phyloP scores from a whole-genome alignment of 2,113 vertebrate species.

The Picathartes gymnocephalus region DNA sequence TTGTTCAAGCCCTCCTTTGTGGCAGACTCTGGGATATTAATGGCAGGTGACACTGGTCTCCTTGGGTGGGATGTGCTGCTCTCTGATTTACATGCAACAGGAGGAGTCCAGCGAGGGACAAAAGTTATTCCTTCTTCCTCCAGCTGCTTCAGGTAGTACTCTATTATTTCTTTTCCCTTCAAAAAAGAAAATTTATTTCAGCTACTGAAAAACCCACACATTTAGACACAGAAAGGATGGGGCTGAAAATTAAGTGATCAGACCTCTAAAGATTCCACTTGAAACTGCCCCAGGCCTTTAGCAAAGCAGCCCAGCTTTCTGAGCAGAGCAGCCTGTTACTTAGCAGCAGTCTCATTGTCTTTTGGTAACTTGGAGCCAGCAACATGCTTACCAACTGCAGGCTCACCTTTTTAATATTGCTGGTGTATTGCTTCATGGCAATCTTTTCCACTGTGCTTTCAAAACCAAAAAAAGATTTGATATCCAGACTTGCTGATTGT shows the following conservation, averaged over 20 bases:
- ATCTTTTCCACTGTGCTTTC: conserved; percentile 96
- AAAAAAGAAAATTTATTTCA: neutral
- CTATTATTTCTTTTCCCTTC: conserved; percentile 97
- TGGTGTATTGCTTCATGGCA: conserved; percentile 94
- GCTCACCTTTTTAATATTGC: conserved; percentile 92
- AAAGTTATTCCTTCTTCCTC: conserved; percentile 86
- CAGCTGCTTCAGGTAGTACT: conserved; percentile 89
- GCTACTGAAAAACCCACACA: neutral
- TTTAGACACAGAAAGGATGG: neutral
- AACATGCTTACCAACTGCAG: neutral
- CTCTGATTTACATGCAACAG: conserved; percentile 56
- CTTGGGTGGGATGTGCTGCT: neutral
- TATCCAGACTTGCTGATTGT: conserved; percentile 92
- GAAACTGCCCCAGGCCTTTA: neutral
- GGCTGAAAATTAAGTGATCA: neutral
- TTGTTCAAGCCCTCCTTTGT: conserved; percentile 60
- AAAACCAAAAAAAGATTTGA: conserved; percentile 98
- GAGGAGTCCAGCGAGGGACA: conserved; percentile 85
- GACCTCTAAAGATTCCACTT: neutral
- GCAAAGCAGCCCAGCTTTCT: neutral
- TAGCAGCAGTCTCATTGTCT: neutral
- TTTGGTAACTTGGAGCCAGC: neutral
- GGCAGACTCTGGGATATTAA: conserved; percentile 63
- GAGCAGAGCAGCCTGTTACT: neutral
- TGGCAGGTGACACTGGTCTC: conserved; percentile 51